Conservation (phyloP, 2,888 invertebrate species). For the Drosophila recens region DNA sequence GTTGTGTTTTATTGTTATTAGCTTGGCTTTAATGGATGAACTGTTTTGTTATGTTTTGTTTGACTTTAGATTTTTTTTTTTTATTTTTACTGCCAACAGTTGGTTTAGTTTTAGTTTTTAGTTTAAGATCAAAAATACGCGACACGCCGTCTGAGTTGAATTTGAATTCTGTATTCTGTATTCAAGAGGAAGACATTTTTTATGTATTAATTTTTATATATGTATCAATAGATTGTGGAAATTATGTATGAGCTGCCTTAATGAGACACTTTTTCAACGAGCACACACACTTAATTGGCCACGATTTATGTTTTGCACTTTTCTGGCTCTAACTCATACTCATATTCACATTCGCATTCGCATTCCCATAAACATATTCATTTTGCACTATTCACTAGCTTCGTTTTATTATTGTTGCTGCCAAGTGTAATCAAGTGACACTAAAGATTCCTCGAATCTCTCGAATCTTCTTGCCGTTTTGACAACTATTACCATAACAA, state of each 20-base stretch:
- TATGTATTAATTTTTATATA: constrained; percentile 7
- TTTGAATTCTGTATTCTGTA: constrained; percentile 29
- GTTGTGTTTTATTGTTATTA: constrained; percentile 31
- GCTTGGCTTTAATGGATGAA: constrained; percentile 50
- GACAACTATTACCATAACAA: constrained; percentile 79
- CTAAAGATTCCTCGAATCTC: constrained; percentile 72
- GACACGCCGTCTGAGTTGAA: constrained; percentile 66
- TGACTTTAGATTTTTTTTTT: constrained; percentile 6
- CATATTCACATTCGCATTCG: not conserved
- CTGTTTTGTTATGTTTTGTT: constrained; percentile 38
- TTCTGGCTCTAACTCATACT: constrained; percentile 8
- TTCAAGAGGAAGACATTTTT: constrained; percentile 14
- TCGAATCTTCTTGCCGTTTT: constrained; percentile 59
- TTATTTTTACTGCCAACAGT: constrained; percentile 8
- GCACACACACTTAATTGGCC: constrained; percentile 68
- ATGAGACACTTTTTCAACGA: constrained; percentile 61
- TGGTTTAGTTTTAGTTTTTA: constrained; percentile 19
- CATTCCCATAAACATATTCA: constrained; percentile 14
- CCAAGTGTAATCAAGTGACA: constrained; percentile 76
- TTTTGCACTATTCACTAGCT: constrained; percentile 47
- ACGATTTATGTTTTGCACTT: constrained; percentile 66
- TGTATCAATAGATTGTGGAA: constrained; percentile 12
- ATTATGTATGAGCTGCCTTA: constrained; percentile 31
- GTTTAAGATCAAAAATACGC: constrained; percentile 37
- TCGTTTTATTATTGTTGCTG: constrained; percentile 28